Conservation (phyloP, 2,113 vertebrate genomes). For the Mustela lutreola region DNA sequence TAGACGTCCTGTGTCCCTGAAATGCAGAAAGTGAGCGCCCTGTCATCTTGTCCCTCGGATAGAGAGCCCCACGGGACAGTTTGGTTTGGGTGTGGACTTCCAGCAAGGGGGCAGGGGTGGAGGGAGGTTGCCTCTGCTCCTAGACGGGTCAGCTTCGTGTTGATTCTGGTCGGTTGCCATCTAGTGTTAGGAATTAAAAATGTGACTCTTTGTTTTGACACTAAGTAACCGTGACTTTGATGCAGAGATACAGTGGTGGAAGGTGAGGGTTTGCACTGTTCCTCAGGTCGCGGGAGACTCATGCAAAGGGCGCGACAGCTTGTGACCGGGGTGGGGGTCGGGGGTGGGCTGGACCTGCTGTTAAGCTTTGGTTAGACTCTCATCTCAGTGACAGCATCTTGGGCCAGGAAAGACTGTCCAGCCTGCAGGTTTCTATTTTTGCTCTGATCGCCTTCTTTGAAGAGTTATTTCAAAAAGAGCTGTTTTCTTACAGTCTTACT, state of each 20-base stretch:
- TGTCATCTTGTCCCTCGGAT: fast-evolving
- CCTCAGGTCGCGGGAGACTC: fast-evolving
- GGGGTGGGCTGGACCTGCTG: background rate
- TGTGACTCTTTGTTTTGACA: background rate
- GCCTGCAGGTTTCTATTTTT: background rate
- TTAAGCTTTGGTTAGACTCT: background rate
- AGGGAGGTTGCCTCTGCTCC: too few relatives aligned
- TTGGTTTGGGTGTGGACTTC: background rate
- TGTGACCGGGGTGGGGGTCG: fast-evolving
- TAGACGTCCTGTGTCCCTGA: background rate
- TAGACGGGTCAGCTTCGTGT: background rate
- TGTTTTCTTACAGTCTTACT: background rate
- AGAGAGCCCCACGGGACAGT: fast-evolving
- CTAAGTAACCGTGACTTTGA: background rate
- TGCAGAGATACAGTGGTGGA: background rate
- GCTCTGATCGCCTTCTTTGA: background rate
- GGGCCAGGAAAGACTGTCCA: background rate
- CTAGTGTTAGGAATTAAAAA: background rate
- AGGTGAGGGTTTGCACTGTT: background rate
- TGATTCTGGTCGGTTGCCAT: background rate
- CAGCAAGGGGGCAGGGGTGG: too few relatives aligned
- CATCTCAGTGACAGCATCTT: background rate
- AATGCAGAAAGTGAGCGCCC: background rate
- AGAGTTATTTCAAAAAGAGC: background rate
- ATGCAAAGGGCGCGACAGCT: fast-evolving